Conservation (phyloP, 2,797 vertebrate genomes). For the Cossypha caffra region DNA sequence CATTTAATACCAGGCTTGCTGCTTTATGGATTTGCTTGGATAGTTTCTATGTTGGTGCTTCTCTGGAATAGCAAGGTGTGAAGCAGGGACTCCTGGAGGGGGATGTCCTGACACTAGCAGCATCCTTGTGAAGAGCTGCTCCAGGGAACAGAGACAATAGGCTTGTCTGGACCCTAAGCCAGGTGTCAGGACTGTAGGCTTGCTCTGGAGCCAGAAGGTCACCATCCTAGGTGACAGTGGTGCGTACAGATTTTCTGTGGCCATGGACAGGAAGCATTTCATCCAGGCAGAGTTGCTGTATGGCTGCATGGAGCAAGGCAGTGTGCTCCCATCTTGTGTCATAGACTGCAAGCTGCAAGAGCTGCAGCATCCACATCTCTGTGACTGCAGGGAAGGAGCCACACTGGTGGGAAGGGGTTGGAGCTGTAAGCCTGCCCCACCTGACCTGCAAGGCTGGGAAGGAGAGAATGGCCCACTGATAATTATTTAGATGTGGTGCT, state of each 20-base stretch:
- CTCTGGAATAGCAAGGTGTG: not conserved
- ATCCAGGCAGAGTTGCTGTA: not conserved
- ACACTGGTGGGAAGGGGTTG: not conserved
- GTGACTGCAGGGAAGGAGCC: not conserved
- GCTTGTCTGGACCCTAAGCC: not conserved
- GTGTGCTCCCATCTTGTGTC: rapidly evolving
- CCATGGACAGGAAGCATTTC: not conserved
- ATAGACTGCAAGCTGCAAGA: rapidly evolving
- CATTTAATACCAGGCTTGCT: not conserved
- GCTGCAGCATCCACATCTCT: not conserved
- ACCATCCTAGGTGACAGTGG: not conserved
- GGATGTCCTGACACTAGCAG: not conserved
- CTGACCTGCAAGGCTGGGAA: not conserved
- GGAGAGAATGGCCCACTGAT: not conserved
- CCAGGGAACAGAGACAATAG: not conserved
- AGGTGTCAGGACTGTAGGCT: not conserved
- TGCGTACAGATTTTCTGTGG: not conserved
- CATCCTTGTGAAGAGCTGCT: not conserved
- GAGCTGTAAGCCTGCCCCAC: not conserved
- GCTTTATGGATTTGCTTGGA: not conserved
- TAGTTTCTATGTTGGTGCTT: not conserved
- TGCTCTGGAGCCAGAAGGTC: not conserved
- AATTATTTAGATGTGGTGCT: not conserved
- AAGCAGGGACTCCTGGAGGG: not conserved
- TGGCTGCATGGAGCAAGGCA: not conserved